These are phyloP conservation scores for Ochropleura plecta DNA, from an alignment of 2,888 invertebrate species.

Conservation along the genomic window DNA sequence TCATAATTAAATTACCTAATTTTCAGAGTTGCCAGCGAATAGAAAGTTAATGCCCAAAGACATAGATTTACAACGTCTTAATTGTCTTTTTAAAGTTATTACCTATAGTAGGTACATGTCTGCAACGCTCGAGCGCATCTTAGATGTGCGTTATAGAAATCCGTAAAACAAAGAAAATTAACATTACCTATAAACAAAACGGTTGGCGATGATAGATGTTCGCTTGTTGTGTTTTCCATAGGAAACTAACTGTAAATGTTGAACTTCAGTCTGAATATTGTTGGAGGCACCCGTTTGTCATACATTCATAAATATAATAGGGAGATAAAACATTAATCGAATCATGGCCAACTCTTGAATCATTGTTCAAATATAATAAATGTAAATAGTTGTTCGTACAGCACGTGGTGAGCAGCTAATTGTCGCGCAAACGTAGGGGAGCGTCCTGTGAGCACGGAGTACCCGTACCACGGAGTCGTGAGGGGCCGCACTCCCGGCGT, in stretches of 20 bases:
- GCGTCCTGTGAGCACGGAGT: not conserved
- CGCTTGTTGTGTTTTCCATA: not conserved
- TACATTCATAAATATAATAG: not conserved
- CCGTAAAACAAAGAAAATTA: not conserved
- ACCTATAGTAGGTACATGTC: no score
- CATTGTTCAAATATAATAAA: slow-evolving; percentile 40
- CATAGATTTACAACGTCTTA: not conserved
- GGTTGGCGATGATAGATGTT: not conserved
- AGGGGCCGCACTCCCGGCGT: not conserved
- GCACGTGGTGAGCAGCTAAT: slow-evolving; percentile 60
- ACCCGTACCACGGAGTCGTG: not conserved
- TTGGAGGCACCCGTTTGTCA: slow-evolving; percentile 5
- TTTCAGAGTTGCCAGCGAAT: not conserved
- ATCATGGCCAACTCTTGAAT: slow-evolving; percentile 20
- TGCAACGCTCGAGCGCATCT: not conserved
- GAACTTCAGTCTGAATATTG: not conserved
- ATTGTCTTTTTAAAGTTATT: not conserved
- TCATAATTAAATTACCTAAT: not conserved
- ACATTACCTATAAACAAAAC: no score
- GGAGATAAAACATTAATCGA: slow-evolving; percentile 12
- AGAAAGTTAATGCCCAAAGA: not conserved
- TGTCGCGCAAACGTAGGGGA: slow-evolving; percentile 55
- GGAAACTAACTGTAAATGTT: not conserved
- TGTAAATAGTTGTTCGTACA: slow-evolving; percentile 31
- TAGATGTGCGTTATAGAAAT: not conserved